Base-by-base conservation (phyloP, 2,888 invertebrate genomes). In the Acrobasis consociella region DNA sequence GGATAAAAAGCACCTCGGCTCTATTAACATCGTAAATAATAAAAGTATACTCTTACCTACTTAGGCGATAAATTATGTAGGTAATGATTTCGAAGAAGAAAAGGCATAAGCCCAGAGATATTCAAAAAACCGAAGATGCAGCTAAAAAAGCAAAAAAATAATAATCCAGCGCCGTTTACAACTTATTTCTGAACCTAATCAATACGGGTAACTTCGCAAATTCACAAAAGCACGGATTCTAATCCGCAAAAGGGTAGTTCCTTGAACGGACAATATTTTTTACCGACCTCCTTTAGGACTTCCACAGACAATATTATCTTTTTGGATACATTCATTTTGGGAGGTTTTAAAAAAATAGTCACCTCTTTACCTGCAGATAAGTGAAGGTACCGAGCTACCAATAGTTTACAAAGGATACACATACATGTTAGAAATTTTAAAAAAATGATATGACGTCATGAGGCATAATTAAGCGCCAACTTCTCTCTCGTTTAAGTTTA, bases 231-330 rank as follows among this genome's bases (percentile, higher is more conserved):
- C 58, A 70, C 67, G 69, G 52, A 60, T 52, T 69, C 64, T 83
- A 84, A 83, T 83, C 84, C 81, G 60, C 17, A 78, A 82, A 84
- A 83, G 82, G 83, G 83, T 83, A 78, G 72, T 73, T 73, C 72
- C 64, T 62, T 69, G 72, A 69, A 78, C 76, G 63, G 62, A 67
- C 67, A 62, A 66, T 68, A 71, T 75, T 76, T 79, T 70, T 67
- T 73, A 59, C 58, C 53, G n/a, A 51, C 53, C 38, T 42, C 39
- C 37, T 22, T 52, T 31, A 16, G 16, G 15, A 15, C 46, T 49
- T 55, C 22, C 9, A 22, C 52, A 53, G 46, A 55, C 38, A 42
- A 49, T 49, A 46, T 62, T 51, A 49, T 65, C 60, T 42, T 49
- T 46, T 58, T 64, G 62, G 63, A 65, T n/a, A 58, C 65, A 61